Conservation (phyloP, 30 jellyfish, hydroid and myxozoan genomes). For the Cassiopea andromeda region DNA sequence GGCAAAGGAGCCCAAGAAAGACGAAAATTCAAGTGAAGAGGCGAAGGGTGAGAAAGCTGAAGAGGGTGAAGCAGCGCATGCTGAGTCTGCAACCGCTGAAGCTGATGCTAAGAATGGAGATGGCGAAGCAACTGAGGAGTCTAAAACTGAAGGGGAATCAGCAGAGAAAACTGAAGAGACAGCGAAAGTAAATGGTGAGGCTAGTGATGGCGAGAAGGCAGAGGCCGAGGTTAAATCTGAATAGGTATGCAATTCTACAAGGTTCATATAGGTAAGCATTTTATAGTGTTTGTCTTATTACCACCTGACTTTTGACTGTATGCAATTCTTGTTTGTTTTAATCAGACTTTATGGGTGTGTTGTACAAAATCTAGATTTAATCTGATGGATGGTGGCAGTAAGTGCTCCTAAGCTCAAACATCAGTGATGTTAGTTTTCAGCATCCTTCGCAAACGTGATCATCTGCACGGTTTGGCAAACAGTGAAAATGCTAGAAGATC, state of each 20-base stretch:
- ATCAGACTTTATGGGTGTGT: not conserved
- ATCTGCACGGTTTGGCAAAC: not conserved
- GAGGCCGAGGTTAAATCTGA: slow-evolving; percentile 62
- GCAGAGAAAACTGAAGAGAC: slow-evolving; percentile 60
- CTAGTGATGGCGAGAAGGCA: slow-evolving; percentile 69
- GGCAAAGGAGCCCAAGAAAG: slow-evolving; percentile 68
- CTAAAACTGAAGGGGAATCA: slow-evolving; percentile 42
- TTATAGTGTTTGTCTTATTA: not conserved
- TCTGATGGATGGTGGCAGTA: not conserved
- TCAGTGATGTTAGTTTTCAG: not conserved
- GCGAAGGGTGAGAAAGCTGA: slow-evolving; percentile 58
- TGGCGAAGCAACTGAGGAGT: slow-evolving; percentile 55
- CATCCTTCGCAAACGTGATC: not conserved
- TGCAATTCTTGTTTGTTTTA: not conserved
- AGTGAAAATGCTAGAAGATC: too few species aligned
- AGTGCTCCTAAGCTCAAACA: not conserved
- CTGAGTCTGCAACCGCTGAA: slow-evolving; percentile 47
- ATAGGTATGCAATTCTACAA: not conserved
- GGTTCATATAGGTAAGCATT: not conserved
- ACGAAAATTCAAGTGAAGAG: slow-evolving; percentile 55
- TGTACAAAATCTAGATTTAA: not conserved
- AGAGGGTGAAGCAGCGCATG: slow-evolving; percentile 31
- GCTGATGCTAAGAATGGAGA: slow-evolving; percentile 51
- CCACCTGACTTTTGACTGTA: not conserved
- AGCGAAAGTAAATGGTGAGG: slow-evolving; percentile 75